phyloP scores from a whole-genome alignment of 2,888 invertebrate species.

The Agrochola litura region DNA sequence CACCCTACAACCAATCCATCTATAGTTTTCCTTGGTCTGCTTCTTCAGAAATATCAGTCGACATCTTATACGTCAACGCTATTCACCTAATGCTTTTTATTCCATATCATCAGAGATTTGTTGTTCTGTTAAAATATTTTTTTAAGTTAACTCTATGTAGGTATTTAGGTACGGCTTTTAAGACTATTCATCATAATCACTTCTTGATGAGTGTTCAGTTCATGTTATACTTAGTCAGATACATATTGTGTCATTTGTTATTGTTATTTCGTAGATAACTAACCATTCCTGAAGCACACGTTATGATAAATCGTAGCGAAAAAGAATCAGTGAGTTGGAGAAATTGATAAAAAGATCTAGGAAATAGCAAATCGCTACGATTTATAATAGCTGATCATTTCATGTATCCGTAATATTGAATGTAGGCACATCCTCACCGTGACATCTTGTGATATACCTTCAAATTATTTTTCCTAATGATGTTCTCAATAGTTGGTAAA shows the following conservation, averaged over 20 bases:
- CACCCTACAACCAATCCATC: too few relatives aligned
- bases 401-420: not conserved
- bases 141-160: not conserved
- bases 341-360: not conserved
- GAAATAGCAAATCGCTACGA: conserved; percentile 1
- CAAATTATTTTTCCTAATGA: not conserved
- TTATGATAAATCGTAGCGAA: not conserved
- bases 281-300: not conserved
- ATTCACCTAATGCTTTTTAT: not conserved
- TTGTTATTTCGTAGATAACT: conserved; percentile 8
- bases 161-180: not conserved
- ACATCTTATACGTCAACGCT: not conserved
- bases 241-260: too few relatives aligned
- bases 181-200: not conserved
- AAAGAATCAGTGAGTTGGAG: not conserved
- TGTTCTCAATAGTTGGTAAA: conserved; percentile 1
- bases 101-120: not conserved
- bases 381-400: not conserved
- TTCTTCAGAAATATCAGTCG: not conserved
- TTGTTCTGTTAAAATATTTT: not conserved
- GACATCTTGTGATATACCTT: not conserved
- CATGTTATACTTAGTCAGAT: not conserved
- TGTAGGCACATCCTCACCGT: not conserved
- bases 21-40: not conserved
- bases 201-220: conserved; percentile 26